phyloP scores from a whole-genome alignment of 2,797 vertebrate species.

The Paedocypris micromegethes region DNA sequence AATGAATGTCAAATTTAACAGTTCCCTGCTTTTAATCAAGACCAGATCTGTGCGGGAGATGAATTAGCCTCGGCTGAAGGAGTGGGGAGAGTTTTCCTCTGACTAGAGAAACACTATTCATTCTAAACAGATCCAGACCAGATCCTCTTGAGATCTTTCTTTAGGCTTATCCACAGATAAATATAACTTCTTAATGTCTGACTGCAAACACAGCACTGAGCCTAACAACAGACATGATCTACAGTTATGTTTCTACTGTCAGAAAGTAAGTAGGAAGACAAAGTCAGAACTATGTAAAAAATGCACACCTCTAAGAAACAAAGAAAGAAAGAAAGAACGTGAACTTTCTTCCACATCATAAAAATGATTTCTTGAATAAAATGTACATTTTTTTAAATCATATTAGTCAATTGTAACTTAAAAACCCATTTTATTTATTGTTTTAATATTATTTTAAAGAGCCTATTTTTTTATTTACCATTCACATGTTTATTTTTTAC shows the following conservation, averaged over 20 bases:
- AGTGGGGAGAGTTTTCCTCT: conserved; percentile 20
- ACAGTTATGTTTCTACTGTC: conserved; percentile 28
- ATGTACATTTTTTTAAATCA: too few species aligned
- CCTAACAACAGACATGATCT: conserved; percentile 17
- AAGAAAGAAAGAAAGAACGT: too few species aligned
- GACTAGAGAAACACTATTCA: conserved; percentile 40
- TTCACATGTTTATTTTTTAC: too few species aligned
- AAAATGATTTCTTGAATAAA: too few species aligned
- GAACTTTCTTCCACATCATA: too few species aligned
- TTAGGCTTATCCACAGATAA: conserved; percentile 27
- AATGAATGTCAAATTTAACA: conserved; percentile 50
- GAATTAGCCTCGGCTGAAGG: conserved; percentile 23
- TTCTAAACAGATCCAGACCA: conserved; percentile 43
- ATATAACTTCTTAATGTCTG: conserved; percentile 34
- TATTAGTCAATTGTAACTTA: too few species aligned
- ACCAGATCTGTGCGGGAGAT: conserved; percentile 39
- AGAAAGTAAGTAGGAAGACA: too few species aligned
- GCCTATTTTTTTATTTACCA: too few species aligned
- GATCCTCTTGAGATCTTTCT: conserved; percentile 30
- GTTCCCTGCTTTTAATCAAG: conserved; percentile 44
- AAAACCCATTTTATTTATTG: too few species aligned
- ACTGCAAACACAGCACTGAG: conserved; percentile 25
- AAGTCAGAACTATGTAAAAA: too few species aligned
- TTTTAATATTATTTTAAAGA: too few species aligned
- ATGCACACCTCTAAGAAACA: too few species aligned